Evolutionary conservation across 1,140 invertebrate genomes (phyloP).

Genomic region (Lordiphosa collinella): DNA sequence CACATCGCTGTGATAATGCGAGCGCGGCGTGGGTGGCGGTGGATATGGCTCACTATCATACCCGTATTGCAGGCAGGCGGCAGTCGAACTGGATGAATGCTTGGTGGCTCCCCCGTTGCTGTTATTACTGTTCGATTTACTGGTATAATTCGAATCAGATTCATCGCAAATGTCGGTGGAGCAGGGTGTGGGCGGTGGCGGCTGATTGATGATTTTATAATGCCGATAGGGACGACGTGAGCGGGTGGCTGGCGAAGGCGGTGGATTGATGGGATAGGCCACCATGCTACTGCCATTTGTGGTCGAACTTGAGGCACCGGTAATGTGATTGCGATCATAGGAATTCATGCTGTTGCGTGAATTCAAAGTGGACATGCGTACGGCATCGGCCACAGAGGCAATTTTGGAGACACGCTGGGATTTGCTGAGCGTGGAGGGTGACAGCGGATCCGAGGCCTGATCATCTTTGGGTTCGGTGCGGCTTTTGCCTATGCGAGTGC

Average conservation of each 20-base stretch:
- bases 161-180: conserved; percentile 96
- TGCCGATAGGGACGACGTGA: conserved; percentile 87
- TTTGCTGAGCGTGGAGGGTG: conserved; percentile 80
- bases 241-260: conserved; percentile 92
- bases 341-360: conserved; percentile 83
- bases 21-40: conserved; percentile 91
- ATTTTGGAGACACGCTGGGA: conserved; percentile 80
- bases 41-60: conserved; percentile 87
- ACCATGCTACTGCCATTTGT: conserved; percentile 83
- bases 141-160: conserved; percentile 86
- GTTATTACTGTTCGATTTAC: conserved; percentile 78
- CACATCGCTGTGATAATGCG: conserved; percentile 86
- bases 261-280: conserved; percentile 85
- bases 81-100: conserved; percentile 64
- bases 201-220: conserved; percentile 89
- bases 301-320: conserved; percentile 88
- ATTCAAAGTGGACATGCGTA: conserved; percentile 85
- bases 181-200: conserved; percentile 95
- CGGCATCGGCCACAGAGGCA: conserved; percentile 81
- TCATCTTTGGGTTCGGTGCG: conserved; percentile 81
- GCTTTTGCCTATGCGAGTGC: conserved; percentile 81
- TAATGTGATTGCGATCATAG: conserved; percentile 90
- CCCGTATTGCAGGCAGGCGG: conserved; percentile 80
- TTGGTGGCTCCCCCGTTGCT: conserved; percentile 70
- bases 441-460: conserved; percentile 83